A percentile compares a stretch with the other conserved stretches of the same genome.
phyloP scores from a whole-genome alignment of 53 echinoderm and acorn worm genomes.

The Paracentrotus lividus region DNA sequence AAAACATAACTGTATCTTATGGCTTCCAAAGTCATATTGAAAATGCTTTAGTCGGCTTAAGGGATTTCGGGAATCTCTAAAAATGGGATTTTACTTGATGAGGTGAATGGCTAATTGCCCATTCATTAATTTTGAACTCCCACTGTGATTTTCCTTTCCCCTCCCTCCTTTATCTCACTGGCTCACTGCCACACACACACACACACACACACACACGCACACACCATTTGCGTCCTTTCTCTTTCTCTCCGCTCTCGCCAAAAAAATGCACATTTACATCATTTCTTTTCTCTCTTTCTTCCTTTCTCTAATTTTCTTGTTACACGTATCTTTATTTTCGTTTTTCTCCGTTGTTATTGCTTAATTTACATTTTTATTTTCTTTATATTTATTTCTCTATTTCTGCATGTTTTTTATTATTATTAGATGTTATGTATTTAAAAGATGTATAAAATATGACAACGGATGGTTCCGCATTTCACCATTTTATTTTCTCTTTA shows the following conservation, averaged over 20 bases:
- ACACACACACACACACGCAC: not conserved
- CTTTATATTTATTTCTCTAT: not conserved
- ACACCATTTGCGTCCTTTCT: not conserved
- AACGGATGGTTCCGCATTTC: too few species aligned
- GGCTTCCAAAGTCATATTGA: not conserved
- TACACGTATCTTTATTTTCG: too few species aligned
- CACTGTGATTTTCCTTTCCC: not conserved
- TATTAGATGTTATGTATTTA: not conserved
- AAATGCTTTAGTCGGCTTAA: not conserved
- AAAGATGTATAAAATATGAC: too few species aligned
- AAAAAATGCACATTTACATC: too few species aligned
- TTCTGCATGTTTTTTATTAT: not conserved
- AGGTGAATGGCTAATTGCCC: conserved; percentile 11
- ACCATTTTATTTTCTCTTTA: too few species aligned
- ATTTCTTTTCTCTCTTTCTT: too few species aligned
- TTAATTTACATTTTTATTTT: not conserved
- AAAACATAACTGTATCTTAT: not conserved
- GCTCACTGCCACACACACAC: not conserved
- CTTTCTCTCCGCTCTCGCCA: not conserved
- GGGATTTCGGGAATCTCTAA: not conserved
- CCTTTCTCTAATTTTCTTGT: too few species aligned
- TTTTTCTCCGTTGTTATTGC: not conserved
- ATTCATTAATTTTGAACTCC: not conserved
- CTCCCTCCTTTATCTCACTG: not conserved
- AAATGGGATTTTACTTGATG: not conserved